Conservation (phyloP, 2,888 invertebrate species). For the Venusia cambrica region DNA sequence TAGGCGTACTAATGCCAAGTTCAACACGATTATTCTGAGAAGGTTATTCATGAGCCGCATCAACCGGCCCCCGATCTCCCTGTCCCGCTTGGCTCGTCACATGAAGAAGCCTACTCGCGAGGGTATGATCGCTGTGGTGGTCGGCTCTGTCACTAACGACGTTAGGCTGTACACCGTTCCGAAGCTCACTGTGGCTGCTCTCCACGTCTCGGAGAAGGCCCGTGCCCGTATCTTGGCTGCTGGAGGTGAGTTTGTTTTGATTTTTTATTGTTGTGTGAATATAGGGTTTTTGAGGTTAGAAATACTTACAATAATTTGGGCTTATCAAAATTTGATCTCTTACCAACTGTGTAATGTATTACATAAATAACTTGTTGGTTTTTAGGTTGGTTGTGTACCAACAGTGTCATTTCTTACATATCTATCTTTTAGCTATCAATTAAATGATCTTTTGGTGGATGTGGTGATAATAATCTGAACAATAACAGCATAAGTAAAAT, state of each 20-base stretch:
- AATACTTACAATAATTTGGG: too few species aligned
- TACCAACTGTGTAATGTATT: too few species aligned
- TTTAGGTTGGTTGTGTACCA: too few species aligned
- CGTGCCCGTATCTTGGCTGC: conserved; percentile 97
- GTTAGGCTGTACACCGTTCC: conserved; percentile 94
- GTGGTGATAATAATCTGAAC: too few species aligned
- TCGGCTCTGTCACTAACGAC: conserved; percentile 98
- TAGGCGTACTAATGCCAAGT: conserved; percentile 96
- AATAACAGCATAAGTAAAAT: too few species aligned
- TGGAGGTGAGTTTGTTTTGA: conserved; percentile 85
- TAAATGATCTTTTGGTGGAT: too few species aligned
- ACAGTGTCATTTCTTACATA: too few species aligned
- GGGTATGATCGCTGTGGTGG: conserved; percentile 94
- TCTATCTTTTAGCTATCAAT: too few species aligned
- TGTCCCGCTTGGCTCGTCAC: conserved; percentile 92
- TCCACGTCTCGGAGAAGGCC: conserved; percentile 96
- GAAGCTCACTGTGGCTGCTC: conserved; percentile 95
- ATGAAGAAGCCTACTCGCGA: conserved; percentile 93
- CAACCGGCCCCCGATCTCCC: conserved; percentile 95
- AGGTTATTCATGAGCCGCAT: conserved; percentile 99
- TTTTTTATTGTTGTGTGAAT: conserved; percentile 23
- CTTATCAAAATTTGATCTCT: too few species aligned
- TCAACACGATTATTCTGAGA: conserved; percentile 96
- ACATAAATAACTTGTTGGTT: too few species aligned
- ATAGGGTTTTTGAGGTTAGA: conserved; percentile 26